phyloP scores from a whole-genome alignment of 2,113 vertebrate genomes.

The Albula glossodonta region DNA sequence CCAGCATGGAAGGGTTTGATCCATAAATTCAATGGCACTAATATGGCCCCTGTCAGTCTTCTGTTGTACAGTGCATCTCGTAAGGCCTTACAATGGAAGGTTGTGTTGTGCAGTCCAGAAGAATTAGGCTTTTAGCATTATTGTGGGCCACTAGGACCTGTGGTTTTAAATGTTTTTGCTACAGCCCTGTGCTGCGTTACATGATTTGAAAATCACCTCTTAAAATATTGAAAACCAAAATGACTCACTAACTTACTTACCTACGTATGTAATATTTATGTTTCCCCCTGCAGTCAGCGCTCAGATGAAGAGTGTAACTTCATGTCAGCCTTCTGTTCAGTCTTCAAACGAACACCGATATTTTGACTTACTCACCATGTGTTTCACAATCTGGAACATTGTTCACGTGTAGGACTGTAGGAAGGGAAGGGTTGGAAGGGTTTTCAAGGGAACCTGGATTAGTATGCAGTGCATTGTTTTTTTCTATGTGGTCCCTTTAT shows the following conservation, averaged over 20 bases:
- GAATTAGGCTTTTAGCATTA: background rate
- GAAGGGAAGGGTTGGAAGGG: background rate
- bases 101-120: background rate
- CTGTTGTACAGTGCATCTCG: too few relatives aligned
- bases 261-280: slow-evolving; percentile 27
- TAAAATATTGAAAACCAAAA: slow-evolving; percentile 54
- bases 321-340: background rate
- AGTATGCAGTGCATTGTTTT: background rate
- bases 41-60: too few relatives aligned
- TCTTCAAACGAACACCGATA: background rate
- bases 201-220: slow-evolving; percentile 47
- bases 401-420: slow-evolving; percentile 20
- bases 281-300: background rate
- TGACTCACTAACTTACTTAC: slow-evolving; percentile 50
- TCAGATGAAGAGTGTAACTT: background rate
- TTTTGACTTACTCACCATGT: background rate
- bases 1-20: background rate
- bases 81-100: too few relatives aligned
- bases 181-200: slow-evolving; percentile 37
- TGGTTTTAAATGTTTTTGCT: background rate
- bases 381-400: slow-evolving; percentile 12
- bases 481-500: background rate
- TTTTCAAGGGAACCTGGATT: background rate
- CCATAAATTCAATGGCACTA: background rate
- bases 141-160: background rate